phyloP scores from a whole-genome alignment of 2,888 invertebrate genomes.

The Ichneumoninae sp. region DNA sequence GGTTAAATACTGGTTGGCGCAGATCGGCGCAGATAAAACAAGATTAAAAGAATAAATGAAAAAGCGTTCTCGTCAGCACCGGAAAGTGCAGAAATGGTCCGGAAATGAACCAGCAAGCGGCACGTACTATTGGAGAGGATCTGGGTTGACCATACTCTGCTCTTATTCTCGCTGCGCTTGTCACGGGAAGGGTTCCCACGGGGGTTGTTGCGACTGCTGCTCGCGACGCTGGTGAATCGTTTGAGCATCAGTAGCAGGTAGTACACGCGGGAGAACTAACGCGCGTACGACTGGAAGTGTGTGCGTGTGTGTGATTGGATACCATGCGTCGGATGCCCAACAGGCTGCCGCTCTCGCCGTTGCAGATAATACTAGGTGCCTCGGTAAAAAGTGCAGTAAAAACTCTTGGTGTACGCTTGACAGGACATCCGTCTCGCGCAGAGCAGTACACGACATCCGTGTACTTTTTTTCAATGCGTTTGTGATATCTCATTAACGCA shows the following conservation, averaged over 20 bases:
- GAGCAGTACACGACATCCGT: background rate
- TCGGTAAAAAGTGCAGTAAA: conserved; percentile 1
- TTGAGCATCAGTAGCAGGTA: conserved; percentile 45
- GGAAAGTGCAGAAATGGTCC: conserved; percentile 22
- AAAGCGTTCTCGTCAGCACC: background rate
- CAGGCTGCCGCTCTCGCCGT: conserved; percentile 24
- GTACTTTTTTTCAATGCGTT: background rate
- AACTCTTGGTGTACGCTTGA: conserved; percentile 13
- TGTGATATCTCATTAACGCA: background rate
- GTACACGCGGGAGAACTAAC: conserved; percentile 49
- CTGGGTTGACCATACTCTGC: conserved; percentile 52
- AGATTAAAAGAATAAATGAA: no score
- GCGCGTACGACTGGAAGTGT: conserved; percentile 38
- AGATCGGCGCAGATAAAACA: no score
- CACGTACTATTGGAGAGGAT: conserved; percentile 36
- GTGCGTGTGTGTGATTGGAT: conserved; percentile 2
- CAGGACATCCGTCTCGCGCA: background rate
- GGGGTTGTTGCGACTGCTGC: conserved; percentile 45
- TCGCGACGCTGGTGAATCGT: conserved; percentile 42
- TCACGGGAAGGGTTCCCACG: background rate
- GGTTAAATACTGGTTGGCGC: no score
- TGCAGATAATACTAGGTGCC: conserved; percentile 21
- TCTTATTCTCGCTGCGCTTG: conserved; percentile 58
- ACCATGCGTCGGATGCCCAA: conserved; percentile 36
- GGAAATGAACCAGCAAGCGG: conserved; percentile 40